A percentile compares a stretch with the other conserved stretches of the same genome.
Evolutionary conservation across 2,113 vertebrate genomes (phyloP).

Genomic region (Halcyon senegalensis): DNA sequence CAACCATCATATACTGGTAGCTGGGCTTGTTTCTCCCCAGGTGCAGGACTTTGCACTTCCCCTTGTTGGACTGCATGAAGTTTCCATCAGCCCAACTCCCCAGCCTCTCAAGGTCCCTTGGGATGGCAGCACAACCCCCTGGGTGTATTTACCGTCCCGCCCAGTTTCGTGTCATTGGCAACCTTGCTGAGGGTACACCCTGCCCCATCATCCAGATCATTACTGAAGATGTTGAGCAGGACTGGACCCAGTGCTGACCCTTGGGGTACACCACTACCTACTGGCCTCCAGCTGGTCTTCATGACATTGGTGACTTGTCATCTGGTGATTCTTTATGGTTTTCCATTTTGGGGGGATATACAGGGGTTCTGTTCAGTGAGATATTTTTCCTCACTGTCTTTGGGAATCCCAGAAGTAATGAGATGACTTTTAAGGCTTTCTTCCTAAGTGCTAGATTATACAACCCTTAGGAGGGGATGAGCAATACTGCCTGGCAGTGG

Average conservation of each 20-base stretch:
- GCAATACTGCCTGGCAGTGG: not conserved
- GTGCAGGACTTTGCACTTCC: not conserved
- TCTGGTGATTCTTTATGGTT: not conserved
- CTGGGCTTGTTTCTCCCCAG: not conserved
- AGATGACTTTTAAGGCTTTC: not conserved
- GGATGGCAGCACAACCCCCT: not conserved
- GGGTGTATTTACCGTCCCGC: rapidly evolving
- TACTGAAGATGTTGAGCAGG: not conserved
- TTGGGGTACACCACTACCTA: not conserved
- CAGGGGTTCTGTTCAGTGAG: not conserved
- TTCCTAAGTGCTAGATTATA: not conserved
- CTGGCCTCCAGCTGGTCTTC: not conserved
- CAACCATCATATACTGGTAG: not conserved
- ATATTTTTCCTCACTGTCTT: not conserved
- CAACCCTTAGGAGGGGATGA: not conserved
- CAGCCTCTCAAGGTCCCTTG: not conserved
- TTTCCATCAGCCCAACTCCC: not conserved
- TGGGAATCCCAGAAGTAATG: not conserved
- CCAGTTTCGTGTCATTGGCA: not conserved
- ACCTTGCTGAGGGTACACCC: not conserved
- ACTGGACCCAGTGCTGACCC: not conserved
- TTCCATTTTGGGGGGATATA: not conserved
- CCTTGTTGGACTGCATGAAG: not conserved
- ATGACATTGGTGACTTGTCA: not conserved
- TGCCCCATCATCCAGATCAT: not conserved